Conservation (phyloP, 2,888 invertebrate species). For the Leptodirus hochenwartii region DNA sequence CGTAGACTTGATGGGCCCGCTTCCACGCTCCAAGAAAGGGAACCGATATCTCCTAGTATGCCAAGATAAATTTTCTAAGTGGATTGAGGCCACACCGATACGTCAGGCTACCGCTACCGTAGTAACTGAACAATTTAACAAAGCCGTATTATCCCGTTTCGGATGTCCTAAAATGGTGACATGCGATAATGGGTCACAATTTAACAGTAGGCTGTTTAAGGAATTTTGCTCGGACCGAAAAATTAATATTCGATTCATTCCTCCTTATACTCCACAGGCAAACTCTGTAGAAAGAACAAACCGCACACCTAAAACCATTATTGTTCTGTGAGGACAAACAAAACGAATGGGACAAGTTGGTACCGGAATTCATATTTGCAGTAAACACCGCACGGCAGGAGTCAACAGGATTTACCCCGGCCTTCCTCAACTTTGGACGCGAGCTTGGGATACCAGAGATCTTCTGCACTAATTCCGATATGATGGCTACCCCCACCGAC, state of each 20-base stretch:
- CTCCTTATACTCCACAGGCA: conserved; percentile 16
- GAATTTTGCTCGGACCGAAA: conserved; percentile 3
- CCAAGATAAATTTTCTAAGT: conserved; percentile 17
- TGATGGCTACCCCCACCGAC: neutral
- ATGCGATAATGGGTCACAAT: conserved; percentile 4
- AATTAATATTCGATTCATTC: conserved; percentile 10
- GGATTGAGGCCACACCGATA: conserved; percentile 14
- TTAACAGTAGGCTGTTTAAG: neutral
- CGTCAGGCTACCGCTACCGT: conserved; percentile 12
- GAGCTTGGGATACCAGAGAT: conserved; percentile 7
- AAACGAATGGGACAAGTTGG: conserved; percentile 15
- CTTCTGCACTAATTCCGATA: neutral
- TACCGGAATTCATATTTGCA: conserved; percentile 15
- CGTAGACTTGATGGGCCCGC: conserved; percentile 17
- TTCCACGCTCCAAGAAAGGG: conserved; percentile 15
- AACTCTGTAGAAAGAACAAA: conserved; percentile 19
- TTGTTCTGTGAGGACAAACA: conserved; percentile 14
- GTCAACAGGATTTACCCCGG: conserved; percentile 15
- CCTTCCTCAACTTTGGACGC: conserved; percentile 15
- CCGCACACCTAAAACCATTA: conserved; percentile 16
- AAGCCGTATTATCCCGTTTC: too few species aligned
- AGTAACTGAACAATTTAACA: conserved; percentile 5
- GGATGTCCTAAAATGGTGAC: conserved; percentile 9
- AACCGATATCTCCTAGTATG: conserved; percentile 14
- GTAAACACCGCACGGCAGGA: conserved; percentile 15